A percentile compares a stretch with the other conserved stretches of the same genome.
phyloP scores from a whole-genome alignment of 1,140 invertebrate species.

The Holotrichia oblita region DNA sequence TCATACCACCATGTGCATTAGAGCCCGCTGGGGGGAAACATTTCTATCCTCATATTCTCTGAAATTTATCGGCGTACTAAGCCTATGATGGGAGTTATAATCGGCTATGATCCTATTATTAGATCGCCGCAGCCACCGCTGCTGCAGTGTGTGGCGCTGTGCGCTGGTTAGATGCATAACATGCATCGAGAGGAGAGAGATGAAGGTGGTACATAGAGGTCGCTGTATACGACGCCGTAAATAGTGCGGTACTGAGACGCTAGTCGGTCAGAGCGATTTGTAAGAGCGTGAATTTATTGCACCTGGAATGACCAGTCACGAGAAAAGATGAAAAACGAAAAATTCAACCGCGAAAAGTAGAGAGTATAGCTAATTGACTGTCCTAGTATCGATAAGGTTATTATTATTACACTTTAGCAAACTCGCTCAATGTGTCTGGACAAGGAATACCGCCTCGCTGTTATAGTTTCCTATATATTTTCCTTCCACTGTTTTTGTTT shows the following conservation, averaged over 20 bases:
- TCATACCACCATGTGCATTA: background rate
- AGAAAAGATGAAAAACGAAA: background rate
- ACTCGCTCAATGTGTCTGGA: too few species aligned
- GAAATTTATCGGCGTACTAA: constrained; percentile 56
- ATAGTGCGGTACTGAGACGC: background rate
- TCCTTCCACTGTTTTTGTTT: too few species aligned
- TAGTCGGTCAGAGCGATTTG: background rate
- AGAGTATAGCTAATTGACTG: background rate
- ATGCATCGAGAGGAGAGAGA: too few species aligned
- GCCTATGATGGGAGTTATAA: constrained; percentile 56
- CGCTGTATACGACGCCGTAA: background rate
- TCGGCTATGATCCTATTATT: constrained; percentile 58
- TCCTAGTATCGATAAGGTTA: constrained; percentile 1
- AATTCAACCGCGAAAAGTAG: background rate
- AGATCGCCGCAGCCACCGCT: constrained; percentile 51
- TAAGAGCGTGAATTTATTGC: constrained; percentile 14
- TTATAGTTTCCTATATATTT: too few species aligned
- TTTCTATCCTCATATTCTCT: constrained; percentile 42
- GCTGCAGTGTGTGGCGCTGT: constrained; percentile 42
- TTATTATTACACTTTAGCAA: background rate
- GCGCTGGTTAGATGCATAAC: constrained; percentile 3
- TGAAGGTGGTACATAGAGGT: background rate
- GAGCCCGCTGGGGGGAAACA: constrained; percentile 3
- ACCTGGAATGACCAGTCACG: constrained; percentile 17
- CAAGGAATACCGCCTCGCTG: too few species aligned